Evolutionary conservation across 1,140 invertebrate genomes (phyloP).

Genomic region (Drosophila rufa): DNA sequence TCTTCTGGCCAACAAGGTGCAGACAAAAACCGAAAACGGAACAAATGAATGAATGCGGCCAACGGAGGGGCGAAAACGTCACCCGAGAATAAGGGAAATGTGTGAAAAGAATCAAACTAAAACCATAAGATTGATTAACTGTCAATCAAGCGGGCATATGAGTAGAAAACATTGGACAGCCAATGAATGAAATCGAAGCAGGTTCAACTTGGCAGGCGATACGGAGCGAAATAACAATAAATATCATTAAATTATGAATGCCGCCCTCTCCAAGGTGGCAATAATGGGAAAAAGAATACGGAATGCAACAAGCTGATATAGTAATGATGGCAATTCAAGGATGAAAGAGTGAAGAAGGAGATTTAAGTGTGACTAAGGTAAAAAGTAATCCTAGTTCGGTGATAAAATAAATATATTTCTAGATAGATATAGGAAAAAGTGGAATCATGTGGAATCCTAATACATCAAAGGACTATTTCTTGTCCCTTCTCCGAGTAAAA

Average conservation of each 20-base stretch:
- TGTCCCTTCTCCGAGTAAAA: background rate
- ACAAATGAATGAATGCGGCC: conserved; percentile 12
- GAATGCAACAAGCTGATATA: conserved; percentile 40
- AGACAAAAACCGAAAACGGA: conserved; percentile 25
- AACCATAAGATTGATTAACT: conserved; percentile 78
- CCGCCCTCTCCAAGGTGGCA: conserved; percentile 29
- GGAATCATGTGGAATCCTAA: background rate
- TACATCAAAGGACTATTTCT: background rate
- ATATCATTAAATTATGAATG: conserved; percentile 71
- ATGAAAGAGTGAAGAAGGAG: conserved; percentile 8
- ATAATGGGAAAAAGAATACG: conserved; percentile 27
- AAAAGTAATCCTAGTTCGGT: background rate
- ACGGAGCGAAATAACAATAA: conserved; percentile 51
- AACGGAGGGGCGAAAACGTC: conserved; percentile 40
- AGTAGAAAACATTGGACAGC: conserved; percentile 35
- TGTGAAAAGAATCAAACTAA: conserved; percentile 72
- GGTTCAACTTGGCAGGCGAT: conserved; percentile 38
- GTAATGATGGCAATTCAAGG: conserved; percentile 6
- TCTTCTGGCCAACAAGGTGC: conserved; percentile 50
- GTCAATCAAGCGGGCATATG: conserved; percentile 65
- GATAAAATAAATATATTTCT: no score
- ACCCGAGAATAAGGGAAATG: conserved; percentile 60
- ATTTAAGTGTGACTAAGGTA: background rate
- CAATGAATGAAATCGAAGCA: conserved; percentile 73
- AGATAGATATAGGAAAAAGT: no score